Evolutionary conservation across 2,888 invertebrate genomes (phyloP), one percentile per base, ranked within the genome.

Genomic region (Trichopria drosophilae): DNA sequence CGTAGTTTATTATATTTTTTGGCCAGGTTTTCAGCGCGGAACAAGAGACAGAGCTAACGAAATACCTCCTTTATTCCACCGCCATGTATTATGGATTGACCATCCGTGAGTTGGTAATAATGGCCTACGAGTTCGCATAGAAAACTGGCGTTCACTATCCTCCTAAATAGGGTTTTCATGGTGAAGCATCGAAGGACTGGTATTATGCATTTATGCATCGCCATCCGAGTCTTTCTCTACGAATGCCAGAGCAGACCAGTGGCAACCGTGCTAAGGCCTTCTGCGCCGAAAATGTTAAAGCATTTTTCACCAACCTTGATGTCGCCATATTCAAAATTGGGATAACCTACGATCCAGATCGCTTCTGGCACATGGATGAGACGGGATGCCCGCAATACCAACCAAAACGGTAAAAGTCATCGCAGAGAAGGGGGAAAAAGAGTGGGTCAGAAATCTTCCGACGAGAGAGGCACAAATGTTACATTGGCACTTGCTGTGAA

Each of bases 401-500:
- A n/a, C 16, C 3, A 36, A 55, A 49, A 31, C 47, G 6, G 23
- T 31, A 12, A 44, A 46, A 28, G 43, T 46, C n/a, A n/a, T n/a
- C n/a, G n/a, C n/a, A n/a, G n/a, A n/a, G n/a, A n/a, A n/a, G n/a
- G n/a, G n/a, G n/a, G 34, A 16, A 44, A 44, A 34, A 32, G n/a
- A 44, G 34, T 44, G 2, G 44, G 20, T 10, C 16, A 13, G 23
- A 19, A 34, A 44, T 34, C 44, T 44, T 34, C 7, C n/a, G 42
- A 29, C 18, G 42, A 42, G 18, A n/a, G n/a, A n/a, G n/a, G n/a
- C n/a, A n/a, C n/a, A n/a, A n/a, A n/a, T n/a, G n/a, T n/a, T n/a
- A n/a, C 23, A 44, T 46, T 61, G 13, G 54, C 55, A 1, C 9
- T 58, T 7, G 54, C 49, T 23, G 53, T 60, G n/a, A 50, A 41